phyloP scores from a whole-genome alignment of 1,140 invertebrate genomes.

The Galleria mellonella region DNA sequence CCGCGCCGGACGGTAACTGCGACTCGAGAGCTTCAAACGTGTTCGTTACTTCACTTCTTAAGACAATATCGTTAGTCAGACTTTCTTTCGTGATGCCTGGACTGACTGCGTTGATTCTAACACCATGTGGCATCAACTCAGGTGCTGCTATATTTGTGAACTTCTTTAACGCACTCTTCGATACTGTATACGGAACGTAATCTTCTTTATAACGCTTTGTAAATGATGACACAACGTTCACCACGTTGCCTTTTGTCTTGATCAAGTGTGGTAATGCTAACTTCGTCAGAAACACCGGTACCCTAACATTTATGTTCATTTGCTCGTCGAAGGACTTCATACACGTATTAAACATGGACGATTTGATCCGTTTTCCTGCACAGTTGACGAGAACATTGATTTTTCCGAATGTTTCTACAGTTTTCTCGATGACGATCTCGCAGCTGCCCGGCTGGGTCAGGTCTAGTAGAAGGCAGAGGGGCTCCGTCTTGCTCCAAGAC shows the following conservation, averaged over 20 bases:
- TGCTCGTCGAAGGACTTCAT: conserved; percentile 81
- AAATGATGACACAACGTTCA: conserved; percentile 30
- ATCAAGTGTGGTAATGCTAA: conserved; percentile 82
- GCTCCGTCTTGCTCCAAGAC: conserved; percentile 57
- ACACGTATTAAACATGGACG: conserved; percentile 80
- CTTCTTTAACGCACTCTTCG: conserved; percentile 74
- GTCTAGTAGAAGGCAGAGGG: conserved; percentile 68
- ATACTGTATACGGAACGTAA: conserved; percentile 17
- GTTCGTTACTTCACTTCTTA: conserved; percentile 70
- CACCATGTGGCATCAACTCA: conserved; percentile 65
- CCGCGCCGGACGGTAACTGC: conserved; percentile 81
- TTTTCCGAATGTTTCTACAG: conserved; percentile 75
- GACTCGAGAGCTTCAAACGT: conserved; percentile 75
- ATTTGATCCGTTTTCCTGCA: conserved; percentile 81
- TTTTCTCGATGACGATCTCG: conserved; percentile 75
- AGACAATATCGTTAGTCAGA: conserved; percentile 77
- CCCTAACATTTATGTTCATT: conserved; percentile 82
- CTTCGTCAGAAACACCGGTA: conserved; percentile 82
- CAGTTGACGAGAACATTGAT: conserved; percentile 83
- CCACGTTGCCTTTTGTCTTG: conserved; percentile 57
- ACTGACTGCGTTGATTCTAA: conserved; percentile 81
- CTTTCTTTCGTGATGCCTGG: conserved; percentile 72
- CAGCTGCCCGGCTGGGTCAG: conserved; percentile 79
- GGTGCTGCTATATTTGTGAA: conserved; percentile 79
- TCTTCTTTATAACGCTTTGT: conserved; percentile 19